A percentile compares a stretch with the other conserved stretches of the same genome.
These are phyloP conservation scores for Sphenodon punctatus DNA, from an alignment of 2,797 vertebrate species.

Conservation along the genomic window DNA sequence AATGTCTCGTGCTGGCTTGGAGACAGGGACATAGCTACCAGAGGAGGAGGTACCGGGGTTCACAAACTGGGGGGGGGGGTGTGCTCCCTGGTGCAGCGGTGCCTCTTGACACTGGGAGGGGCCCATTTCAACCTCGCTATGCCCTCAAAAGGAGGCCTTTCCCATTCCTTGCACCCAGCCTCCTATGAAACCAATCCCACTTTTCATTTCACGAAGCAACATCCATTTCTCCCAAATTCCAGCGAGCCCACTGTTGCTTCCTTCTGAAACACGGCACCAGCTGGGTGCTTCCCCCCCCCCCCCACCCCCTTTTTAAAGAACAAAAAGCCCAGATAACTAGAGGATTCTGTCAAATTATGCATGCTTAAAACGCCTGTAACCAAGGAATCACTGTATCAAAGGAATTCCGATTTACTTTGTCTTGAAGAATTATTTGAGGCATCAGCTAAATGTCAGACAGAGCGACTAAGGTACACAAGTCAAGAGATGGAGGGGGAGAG, in stretches of 20 bases:
- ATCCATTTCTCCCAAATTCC: background rate
- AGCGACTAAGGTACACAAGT: background rate
- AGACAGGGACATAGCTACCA: no score
- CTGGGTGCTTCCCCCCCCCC: background rate
- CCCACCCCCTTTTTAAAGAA: no score
- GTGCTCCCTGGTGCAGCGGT: no score
- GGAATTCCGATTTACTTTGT: background rate
- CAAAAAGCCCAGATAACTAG: background rate
- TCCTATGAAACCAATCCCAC: background rate
- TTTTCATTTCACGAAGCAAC: background rate
- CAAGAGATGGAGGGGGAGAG: background rate
- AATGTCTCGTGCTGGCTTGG: no score
- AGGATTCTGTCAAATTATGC: background rate
- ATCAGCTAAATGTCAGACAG: background rate
- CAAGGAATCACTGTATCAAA: background rate
- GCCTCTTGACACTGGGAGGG: no score
- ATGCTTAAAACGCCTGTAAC: background rate
- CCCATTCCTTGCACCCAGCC: background rate
- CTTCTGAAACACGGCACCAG: background rate
- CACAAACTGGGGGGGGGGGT: no score
- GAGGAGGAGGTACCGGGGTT: no score
- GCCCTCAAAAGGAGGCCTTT: no score
- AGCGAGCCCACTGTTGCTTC: background rate
- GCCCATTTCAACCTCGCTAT: no score
- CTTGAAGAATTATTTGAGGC: background rate